Evolutionary conservation across 2,888 invertebrate species (phyloP), one percentile per base, ranked within the genome.

Genomic region (Perithous albicinctus): DNA sequence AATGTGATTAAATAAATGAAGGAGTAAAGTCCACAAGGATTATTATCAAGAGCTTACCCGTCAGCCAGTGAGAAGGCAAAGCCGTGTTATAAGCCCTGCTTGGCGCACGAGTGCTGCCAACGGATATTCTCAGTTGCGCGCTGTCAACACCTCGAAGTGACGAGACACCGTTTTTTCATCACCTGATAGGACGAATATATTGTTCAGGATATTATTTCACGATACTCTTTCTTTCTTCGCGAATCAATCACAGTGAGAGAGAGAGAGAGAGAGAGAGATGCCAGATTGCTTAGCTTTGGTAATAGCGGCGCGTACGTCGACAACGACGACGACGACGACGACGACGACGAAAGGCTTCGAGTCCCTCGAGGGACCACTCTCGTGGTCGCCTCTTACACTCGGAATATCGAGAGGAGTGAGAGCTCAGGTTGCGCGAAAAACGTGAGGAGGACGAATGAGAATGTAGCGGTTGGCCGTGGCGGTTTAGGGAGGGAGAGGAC

Each of bases 221-320:
- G 69, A 74, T 35, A 64, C 70, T 75, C n/a, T n/a, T n/a, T n/a
- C n/a, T n/a, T n/a, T n/a, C n/a, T n/a, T n/a, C n/a, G n/a, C 8
- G 63, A 80, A 80, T 80, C 75, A 80, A 80, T 80, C 75, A 80
- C 67, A 32, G 8, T 10, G 54, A 67, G 66, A 38, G 78, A n/a
- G n/a, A n/a, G n/a, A n/a, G n/a, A n/a, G n/a, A n/a, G n/a, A n/a
- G n/a, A n/a, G n/a, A n/a, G n/a, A n/a, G n/a, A n/a, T 66, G 78
- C 72, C 78, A 78, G 78, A 82, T 82, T 78, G 78, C 61, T 66
- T 66, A 72, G 51, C 59, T 74, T n/a, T 74, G 75, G 74, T 82
- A 82, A 82, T 82, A 78, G 78, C 63, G 18, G 82, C 82, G 78
- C 82, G 82, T 82, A 78, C 82, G n/a, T n/a, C n/a, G n/a, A n/a